Percentiles rank a stretch among this genome's conserved stretches.
Conservation (phyloP, 2,113 vertebrate genomes). For the Chaetura pelagica region DNA sequence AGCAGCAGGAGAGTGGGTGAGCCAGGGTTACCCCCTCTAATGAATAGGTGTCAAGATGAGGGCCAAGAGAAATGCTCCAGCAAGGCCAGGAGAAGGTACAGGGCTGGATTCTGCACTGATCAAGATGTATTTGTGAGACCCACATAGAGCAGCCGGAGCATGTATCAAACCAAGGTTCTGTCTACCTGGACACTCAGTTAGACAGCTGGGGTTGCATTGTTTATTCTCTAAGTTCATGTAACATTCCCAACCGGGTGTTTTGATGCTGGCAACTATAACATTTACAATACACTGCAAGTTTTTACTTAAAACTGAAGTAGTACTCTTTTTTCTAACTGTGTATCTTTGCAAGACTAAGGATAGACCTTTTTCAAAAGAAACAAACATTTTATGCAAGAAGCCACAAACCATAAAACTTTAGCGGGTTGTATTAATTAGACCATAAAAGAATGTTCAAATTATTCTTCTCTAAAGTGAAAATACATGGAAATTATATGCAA, state of each 20-base stretch:
- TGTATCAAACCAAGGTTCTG: not conserved
- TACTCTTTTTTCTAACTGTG: not conserved
- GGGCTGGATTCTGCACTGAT: not conserved
- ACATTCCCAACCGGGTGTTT: not conserved
- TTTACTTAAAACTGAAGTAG: not conserved
- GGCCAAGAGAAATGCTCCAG: not conserved
- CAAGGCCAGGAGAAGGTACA: accelerated
- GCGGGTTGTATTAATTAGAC: not conserved
- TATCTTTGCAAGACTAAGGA: not conserved
- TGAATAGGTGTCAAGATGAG: accelerated
- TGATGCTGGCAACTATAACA: not conserved
- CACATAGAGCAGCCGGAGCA: not conserved
- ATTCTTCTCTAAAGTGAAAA: not conserved
- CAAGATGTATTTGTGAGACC: not conserved
- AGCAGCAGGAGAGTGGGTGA: not conserved
- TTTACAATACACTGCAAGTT: not conserved
- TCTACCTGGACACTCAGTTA: not conserved
- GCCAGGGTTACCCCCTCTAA: not conserved
- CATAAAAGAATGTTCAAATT: not conserved
- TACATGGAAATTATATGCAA: not conserved
- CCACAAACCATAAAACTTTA: not conserved
- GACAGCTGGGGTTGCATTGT: not conserved
- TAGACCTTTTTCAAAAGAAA: not conserved
- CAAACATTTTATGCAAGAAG: not conserved
- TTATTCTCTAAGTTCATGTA: not conserved